These are phyloP conservation scores for Ficedula albicollis DNA, from an alignment of 2,797 vertebrate genomes.

Conservation along the genomic window DNA sequence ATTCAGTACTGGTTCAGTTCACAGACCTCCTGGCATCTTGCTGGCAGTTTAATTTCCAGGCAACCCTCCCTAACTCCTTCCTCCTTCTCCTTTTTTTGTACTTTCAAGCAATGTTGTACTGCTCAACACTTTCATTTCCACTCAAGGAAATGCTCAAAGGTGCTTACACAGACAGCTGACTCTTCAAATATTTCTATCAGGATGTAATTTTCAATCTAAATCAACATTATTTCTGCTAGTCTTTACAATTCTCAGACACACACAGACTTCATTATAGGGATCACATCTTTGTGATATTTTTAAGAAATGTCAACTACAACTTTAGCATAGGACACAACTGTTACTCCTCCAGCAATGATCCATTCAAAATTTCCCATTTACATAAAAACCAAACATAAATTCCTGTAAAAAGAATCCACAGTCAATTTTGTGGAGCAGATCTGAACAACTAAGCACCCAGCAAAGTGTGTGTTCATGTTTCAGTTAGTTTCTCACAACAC, in stretches of 20 bases:
- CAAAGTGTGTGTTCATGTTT: not conserved
- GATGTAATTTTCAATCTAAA: not conserved
- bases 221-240: not conserved
- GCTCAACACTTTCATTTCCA: not conserved
- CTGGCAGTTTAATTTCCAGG: not conserved
- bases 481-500: not conserved
- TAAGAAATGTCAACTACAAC: not conserved
- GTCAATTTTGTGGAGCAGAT: not conserved
- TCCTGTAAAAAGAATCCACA: not conserved
- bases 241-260: not conserved
- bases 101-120: not conserved
- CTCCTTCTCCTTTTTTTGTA: not conserved
- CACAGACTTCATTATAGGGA: not conserved
- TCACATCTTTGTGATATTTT: not conserved
- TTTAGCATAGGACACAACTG: not conserved
- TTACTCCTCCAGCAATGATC: not conserved
- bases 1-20: not conserved
- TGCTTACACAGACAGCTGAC: not conserved
- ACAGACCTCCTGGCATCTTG: not conserved
- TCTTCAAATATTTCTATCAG: not conserved
- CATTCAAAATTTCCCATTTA: not conserved
- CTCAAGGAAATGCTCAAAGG: not conserved
- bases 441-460: not conserved
- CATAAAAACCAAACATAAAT: not conserved
- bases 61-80: not conserved